Conservation (phyloP, 64 coral and sea anemone genomes). For the Acropora tenuis region DNA sequence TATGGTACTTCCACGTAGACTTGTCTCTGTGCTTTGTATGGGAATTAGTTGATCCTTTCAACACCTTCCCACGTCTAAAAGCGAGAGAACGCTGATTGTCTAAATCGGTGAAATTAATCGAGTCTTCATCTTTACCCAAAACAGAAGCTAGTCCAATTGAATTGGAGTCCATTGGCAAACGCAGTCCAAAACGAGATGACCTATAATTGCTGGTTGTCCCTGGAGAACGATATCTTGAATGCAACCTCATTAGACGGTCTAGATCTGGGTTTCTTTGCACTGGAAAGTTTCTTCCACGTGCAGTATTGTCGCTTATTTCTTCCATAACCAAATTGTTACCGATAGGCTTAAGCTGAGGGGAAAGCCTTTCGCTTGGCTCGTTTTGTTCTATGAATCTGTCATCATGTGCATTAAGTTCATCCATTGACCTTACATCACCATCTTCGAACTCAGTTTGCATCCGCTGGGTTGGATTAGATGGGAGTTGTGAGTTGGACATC, state of each 20-base stretch:
- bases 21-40: neutral
- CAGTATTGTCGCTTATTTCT: conserved; percentile 50
- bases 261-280: conserved; percentile 23
- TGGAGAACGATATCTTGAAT: neutral
- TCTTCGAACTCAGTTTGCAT: conserved; percentile 15
- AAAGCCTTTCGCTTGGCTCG: neutral
- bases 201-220: neutral
- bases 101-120: conserved; percentile 22
- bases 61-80: conserved; percentile 31
- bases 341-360: neutral
- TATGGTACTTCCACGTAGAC: neutral
- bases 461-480: neutral
- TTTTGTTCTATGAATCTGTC: conserved; percentile 4
- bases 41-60: neutral
- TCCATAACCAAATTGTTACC: conserved; percentile 54
- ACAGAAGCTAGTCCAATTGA: conserved; percentile 26
- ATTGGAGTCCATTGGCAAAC: neutral
- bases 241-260: conserved; percentile 18
- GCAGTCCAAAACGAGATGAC: neutral
- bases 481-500: neutral
- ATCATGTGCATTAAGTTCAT: neutral
- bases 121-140: conserved; percentile 19
- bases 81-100: conserved; percentile 14
- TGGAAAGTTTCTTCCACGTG: conserved; percentile 47
- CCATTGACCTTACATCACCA: neutral